These are phyloP conservation scores for Aurelia aurita complex sp. Pacific DNA, from an alignment of 30 jellyfish, hydroid and myxozoan species.

Conservation along the genomic window DNA sequence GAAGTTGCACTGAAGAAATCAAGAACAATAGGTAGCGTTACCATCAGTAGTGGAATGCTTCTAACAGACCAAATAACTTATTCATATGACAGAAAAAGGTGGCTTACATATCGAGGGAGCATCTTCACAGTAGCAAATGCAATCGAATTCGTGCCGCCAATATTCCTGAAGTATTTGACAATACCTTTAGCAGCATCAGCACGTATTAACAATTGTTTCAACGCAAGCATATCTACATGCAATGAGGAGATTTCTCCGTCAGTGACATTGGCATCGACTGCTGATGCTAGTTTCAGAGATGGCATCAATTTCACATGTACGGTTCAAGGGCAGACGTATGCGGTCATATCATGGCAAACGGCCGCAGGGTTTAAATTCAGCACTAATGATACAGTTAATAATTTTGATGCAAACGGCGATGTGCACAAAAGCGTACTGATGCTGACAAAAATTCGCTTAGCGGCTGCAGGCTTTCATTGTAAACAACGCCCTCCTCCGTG, in stretches of 20 bases:
- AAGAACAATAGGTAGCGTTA: slow-evolving; percentile 9
- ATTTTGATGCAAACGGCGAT: background rate
- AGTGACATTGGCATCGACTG: background rate
- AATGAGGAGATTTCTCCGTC: slow-evolving; percentile 38
- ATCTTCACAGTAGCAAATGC: background rate
- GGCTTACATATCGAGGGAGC: slow-evolving; percentile 34
- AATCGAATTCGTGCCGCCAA: slow-evolving; percentile 18
- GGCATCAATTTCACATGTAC: slow-evolving; percentile 11
- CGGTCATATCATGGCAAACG: slow-evolving; percentile 32
- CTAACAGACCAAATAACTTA: slow-evolving; percentile 7
- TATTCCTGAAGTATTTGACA: slow-evolving; percentile 7
- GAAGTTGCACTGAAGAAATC: slow-evolving; percentile 10
- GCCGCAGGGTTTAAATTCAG: slow-evolving; percentile 18
- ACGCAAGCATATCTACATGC: slow-evolving; percentile 23
- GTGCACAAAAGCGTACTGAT: slow-evolving; percentile 38
- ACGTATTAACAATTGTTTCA: slow-evolving; percentile 9
- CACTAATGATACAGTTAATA: slow-evolving; percentile 2
- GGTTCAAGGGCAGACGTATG: slow-evolving; percentile 46
- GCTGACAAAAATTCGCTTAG: background rate
- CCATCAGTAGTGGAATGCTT: slow-evolving; percentile 1
- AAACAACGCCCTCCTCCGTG: slow-evolving; percentile 20
- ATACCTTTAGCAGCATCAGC: slow-evolving; percentile 6
- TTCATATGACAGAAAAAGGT: slow-evolving; percentile 25
- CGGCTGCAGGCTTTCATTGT: slow-evolving; percentile 32
- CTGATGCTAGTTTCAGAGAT: slow-evolving; percentile 5